Conservation (phyloP, 2,888 invertebrate species). For the Perithous albicinctus region DNA sequence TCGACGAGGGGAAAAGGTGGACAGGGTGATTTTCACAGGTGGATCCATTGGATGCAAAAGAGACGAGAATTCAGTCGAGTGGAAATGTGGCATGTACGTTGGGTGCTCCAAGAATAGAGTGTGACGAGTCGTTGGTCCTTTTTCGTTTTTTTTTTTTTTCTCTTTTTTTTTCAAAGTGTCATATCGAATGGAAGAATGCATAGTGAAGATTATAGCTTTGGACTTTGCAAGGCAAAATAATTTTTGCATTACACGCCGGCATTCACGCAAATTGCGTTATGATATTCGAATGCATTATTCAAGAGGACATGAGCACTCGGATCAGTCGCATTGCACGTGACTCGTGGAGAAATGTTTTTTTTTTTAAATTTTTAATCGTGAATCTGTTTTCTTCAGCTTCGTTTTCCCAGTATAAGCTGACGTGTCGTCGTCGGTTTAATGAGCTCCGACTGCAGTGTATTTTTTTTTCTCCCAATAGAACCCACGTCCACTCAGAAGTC, state of each 20-base stretch:
- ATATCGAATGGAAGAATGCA: constrained; percentile 34
- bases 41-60: constrained; percentile 21
- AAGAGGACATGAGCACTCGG: not conserved
- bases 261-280: not conserved
- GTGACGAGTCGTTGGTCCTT: not conserved
- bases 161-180: no score
- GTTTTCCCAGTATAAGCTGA: constrained; percentile 14
- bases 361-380: not conserved
- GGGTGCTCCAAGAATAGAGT: constrained; percentile 25
- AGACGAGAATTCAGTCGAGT: constrained; percentile 39
- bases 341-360: constrained; percentile 1
- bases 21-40: constrained; percentile 29
- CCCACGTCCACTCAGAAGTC: constrained; percentile 73
- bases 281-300: constrained; percentile 36
- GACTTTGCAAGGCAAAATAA: not conserved
- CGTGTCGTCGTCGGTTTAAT: constrained; percentile 8
- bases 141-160: no score
- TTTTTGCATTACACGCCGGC: not conserved
- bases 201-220: not conserved
- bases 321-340: constrained; percentile 3
- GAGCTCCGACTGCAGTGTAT: constrained; percentile 10
- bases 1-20: not conserved
- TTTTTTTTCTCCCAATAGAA: constrained; percentile 1
- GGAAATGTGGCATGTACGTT: constrained; percentile 9
- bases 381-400: not conserved